These are phyloP conservation scores for Microctenopoma lineatum DNA, from an alignment of 2,797 vertebrate genomes.

Conservation along the genomic window DNA sequence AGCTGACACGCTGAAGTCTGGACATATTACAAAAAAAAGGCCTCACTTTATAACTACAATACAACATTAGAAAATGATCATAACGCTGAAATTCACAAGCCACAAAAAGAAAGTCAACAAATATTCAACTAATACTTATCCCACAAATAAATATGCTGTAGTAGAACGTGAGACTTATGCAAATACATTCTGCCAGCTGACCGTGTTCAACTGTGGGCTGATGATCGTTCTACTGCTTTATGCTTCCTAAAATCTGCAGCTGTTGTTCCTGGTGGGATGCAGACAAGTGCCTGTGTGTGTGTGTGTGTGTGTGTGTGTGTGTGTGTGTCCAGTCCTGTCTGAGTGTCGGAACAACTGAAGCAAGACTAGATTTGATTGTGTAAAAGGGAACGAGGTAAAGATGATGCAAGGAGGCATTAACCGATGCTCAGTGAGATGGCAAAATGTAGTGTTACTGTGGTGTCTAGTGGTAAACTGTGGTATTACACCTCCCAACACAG, in stretches of 20 bases:
- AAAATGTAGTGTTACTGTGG: conserved; percentile 46
- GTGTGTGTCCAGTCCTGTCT: conserved; percentile 21
- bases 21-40: conserved; percentile 16
- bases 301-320: conserved; percentile 13
- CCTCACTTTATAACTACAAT: neutral
- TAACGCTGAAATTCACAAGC: conserved; percentile 2
- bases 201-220: conserved; percentile 31
- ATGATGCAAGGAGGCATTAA: conserved; percentile 17
- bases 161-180: conserved; percentile 66
- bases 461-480: conserved; percentile 66
- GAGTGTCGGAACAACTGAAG: conserved; percentile 10
- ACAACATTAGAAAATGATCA: neutral
- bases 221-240: conserved; percentile 45
- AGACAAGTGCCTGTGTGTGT: conserved; percentile 14
- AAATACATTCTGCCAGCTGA: conserved; percentile 53
- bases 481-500: conserved; percentile 34
- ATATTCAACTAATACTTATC: conserved; percentile 14
- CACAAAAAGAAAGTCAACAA: conserved; percentile 18
- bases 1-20: conserved; percentile 48
- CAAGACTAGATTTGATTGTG: conserved; percentile 22
- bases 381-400: conserved; percentile 1
- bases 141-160: conserved; percentile 31
- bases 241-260: conserved; percentile 59
- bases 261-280: conserved; percentile 50
- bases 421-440: conserved; percentile 4